Conservation (phyloP, 2,888 invertebrate genomes). For the Ennomos quercinarius region DNA sequence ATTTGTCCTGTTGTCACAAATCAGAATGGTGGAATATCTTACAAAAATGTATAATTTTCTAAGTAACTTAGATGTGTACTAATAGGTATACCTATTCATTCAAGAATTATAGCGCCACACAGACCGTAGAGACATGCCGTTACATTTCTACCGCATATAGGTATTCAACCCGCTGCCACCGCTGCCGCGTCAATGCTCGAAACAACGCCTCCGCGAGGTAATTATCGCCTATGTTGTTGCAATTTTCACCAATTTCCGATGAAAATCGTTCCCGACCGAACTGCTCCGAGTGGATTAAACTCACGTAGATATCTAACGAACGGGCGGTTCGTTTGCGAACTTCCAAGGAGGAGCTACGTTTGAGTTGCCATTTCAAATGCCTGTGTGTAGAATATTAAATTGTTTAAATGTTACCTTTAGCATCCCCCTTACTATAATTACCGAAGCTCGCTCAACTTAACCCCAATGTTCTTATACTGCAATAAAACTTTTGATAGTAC, state of each 20-base stretch:
- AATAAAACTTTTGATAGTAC: constrained; percentile 45
- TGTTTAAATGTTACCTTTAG: constrained; percentile 83
- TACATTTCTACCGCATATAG: constrained; percentile 69
- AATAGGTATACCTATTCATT: too few relatives aligned
- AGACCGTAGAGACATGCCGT: constrained; percentile 58
- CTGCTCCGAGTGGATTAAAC: constrained; percentile 79
- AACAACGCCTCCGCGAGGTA: constrained; percentile 79
- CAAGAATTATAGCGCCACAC: constrained; percentile 38
- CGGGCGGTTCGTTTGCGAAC: constrained; percentile 80
- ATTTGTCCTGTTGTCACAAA: too few relatives aligned
- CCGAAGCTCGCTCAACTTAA: constrained; percentile 65
- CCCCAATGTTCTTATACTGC: constrained; percentile 51
- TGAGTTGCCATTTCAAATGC: constrained; percentile 81
- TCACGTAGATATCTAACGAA: constrained; percentile 85
- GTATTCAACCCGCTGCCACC: constrained; percentile 55
- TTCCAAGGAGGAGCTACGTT: constrained; percentile 79
- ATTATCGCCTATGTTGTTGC: constrained; percentile 82
- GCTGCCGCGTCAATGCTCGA: constrained; percentile 55
- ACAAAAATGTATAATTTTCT: neutral
- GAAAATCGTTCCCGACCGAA: constrained; percentile 71
- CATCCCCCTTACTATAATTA: constrained; percentile 70
- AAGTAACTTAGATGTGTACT: constrained; percentile 34
- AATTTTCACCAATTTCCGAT: constrained; percentile 81
- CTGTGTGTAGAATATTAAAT: constrained; percentile 84
- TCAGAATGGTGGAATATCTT: too few relatives aligned